Base-by-base conservation (phyloP, 2,888 invertebrate species). In the Adela reaumurella region DNA sequence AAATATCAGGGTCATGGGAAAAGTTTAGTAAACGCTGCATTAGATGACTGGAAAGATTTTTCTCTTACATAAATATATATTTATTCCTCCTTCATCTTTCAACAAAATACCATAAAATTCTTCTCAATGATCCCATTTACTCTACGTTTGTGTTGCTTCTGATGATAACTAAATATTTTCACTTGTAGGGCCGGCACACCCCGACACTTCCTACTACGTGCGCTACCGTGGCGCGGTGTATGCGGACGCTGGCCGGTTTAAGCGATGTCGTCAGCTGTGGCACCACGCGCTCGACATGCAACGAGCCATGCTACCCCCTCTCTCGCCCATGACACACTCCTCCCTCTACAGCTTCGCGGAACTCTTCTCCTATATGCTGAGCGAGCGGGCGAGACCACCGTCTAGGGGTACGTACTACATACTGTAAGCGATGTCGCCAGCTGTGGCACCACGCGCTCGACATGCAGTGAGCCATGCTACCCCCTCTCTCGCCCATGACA, bases 281-380 rank as follows among this genome's bases (percentile, higher is more conserved):
- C 93, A 94, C 72, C 96, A 97, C 76, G 97, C 97, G 20, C 81
- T 97, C 35, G 94, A 95, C 66, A 95, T 96, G 92, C 97, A 97
- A 70, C 94, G 95, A 66, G 86, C 88, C 54, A 93, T 94, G 77
- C 81, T 97, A 56, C 94, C 95, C 58, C 92, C 97, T 17, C 83
- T 97, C 47, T 94, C 93, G 66, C 92, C 94, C 19, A 92, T 96
- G 87, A 97, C 97, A 11, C 95, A 96, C 68, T 94, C 94, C 65
- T 93, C 93, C 54, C 83, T 97, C 53, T 88, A 94, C 64, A 94
- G 94, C 58, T 97, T 97, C 71, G 93, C 95, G 2, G 97, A 98
- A 71, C 83, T 97, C 28, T 94, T 94, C 70, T 90, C 90, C 51
- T 96, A 94, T 70, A 95, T 97, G 93, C 86, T 95, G 68, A 90